Conservation (phyloP, 2,888 invertebrate genomes). For the Drosophila histrio region DNA sequence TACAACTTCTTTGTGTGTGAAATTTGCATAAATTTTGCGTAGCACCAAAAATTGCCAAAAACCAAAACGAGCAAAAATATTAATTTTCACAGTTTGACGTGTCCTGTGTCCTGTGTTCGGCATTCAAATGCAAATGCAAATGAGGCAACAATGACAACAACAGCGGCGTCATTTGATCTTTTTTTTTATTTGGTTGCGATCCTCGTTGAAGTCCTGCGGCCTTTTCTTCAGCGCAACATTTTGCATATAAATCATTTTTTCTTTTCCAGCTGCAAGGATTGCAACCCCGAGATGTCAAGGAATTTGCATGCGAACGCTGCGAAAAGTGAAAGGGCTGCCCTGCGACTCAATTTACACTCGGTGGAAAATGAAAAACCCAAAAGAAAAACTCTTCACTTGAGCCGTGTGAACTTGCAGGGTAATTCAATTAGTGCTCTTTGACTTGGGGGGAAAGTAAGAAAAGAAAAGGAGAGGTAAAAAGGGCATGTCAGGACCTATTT, state of each 20-base stretch:
- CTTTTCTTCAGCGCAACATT: slow-evolving; percentile 39
- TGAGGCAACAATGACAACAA: slow-evolving; percentile 74
- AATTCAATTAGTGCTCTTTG: slow-evolving; percentile 49
- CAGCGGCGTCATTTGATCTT: slow-evolving; percentile 76
- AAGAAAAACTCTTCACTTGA: slow-evolving; percentile 4
- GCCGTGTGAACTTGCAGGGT: slow-evolving; percentile 41
- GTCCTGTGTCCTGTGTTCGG: slow-evolving; percentile 30
- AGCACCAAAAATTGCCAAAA: slow-evolving; percentile 58
- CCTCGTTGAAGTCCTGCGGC: slow-evolving; percentile 40
- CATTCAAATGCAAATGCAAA: slow-evolving; percentile 81
- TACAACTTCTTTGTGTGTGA: slow-evolving; percentile 68
- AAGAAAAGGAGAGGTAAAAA: background rate
- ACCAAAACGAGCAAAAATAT: slow-evolving; percentile 75
- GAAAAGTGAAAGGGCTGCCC: slow-evolving; percentile 29
- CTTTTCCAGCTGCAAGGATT: slow-evolving; percentile 45
- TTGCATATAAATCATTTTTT: slow-evolving; percentile 77
- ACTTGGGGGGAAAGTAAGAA: background rate
- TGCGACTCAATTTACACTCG: slow-evolving; percentile 26
- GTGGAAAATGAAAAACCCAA: slow-evolving; percentile 1
- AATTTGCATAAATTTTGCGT: slow-evolving; percentile 80
- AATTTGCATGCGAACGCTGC: slow-evolving; percentile 69
- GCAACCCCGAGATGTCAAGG: slow-evolving; percentile 64
- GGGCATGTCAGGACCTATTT: background rate
- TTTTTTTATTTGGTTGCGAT: slow-evolving; percentile 53
- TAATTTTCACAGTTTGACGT: slow-evolving; percentile 82